Conservation (phyloP, 2,797 vertebrate genomes). For the Chelon auratus region DNA sequence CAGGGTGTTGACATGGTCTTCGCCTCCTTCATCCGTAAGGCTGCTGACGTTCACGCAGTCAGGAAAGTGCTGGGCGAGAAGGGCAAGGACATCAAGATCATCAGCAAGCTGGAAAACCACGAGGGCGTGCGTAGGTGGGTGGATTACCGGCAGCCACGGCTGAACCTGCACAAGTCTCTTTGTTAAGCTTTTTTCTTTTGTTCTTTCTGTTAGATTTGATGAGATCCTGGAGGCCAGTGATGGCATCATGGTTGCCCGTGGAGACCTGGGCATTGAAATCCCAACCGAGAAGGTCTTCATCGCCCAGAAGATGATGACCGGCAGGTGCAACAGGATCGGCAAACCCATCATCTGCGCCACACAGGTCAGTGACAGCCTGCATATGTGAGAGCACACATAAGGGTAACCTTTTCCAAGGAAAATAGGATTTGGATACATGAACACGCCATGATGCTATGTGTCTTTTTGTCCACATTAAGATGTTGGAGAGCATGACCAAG, state of each 20-base stretch:
- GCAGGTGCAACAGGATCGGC: slow-evolving; percentile 93
- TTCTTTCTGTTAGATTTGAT: slow-evolving; percentile 87
- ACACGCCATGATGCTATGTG: neutral
- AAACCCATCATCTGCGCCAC: slow-evolving; percentile 98
- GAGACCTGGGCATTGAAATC: slow-evolving; percentile 98
- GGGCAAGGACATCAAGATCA: slow-evolving; percentile 97
- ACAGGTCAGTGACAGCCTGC: slow-evolving; percentile 84
- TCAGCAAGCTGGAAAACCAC: slow-evolving; percentile 99
- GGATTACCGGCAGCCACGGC: neutral
- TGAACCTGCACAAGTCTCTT: neutral
- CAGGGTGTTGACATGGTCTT: slow-evolving; percentile 98
- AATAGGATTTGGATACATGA: neutral
- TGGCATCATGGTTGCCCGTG: slow-evolving; percentile 99
- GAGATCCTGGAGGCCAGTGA: slow-evolving; percentile 98
- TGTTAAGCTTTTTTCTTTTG: neutral
- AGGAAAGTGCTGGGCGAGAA: slow-evolving; percentile 94
- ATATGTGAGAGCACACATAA: neutral
- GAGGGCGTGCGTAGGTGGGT: slow-evolving; percentile 94
- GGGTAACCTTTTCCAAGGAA: neutral
- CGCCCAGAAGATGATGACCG: slow-evolving; percentile 99
- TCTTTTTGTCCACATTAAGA: slow-evolving; percentile 35
- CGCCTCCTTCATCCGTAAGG: slow-evolving; percentile 98
- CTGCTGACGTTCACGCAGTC: slow-evolving; percentile 92
- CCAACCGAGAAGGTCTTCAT: slow-evolving; percentile 98
- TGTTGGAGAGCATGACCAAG: slow-evolving; percentile 84